Evolutionary conservation across 1,140 invertebrate species (phyloP).

Genomic region (Drosophila paulistorum): DNA sequence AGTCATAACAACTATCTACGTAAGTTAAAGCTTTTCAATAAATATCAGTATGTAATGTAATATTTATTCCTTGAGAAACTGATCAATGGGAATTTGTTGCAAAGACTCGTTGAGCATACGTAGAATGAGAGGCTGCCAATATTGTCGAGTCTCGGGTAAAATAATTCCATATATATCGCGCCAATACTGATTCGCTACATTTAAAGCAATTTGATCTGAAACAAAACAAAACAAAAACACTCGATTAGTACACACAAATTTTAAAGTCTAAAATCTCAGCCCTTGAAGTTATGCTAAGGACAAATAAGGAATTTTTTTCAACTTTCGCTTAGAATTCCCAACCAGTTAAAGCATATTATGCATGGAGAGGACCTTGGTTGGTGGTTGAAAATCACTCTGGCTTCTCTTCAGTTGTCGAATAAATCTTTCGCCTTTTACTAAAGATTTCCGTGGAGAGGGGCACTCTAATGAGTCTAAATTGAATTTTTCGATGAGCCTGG

Average conservation of each 20-base stretch:
- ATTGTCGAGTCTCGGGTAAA: constrained; percentile 71
- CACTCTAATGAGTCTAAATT: constrained; percentile 58
- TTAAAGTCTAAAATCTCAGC: not conserved
- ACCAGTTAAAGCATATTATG: constrained; percentile 8
- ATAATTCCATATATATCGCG: constrained; percentile 74
- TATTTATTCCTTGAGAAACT: constrained; percentile 44
- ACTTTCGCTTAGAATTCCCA: constrained; percentile 30
- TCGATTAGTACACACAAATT: not conserved
- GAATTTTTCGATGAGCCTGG: constrained; percentile 44
- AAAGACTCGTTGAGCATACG: constrained; percentile 66
- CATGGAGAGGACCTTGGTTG: not conserved
- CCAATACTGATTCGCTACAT: constrained; percentile 80
- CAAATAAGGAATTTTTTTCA: not conserved
- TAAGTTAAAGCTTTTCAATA: constrained; percentile 17
- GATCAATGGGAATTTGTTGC: constrained; percentile 65
- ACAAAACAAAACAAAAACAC: not conserved
- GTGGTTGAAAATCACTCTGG: constrained; percentile 48
- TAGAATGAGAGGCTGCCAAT: constrained; percentile 70
- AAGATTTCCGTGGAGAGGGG: constrained; percentile 82
- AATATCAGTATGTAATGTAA: constrained; percentile 19
- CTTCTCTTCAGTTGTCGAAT: constrained; percentile 83
- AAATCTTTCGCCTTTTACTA: constrained; percentile 84
- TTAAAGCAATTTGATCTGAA: constrained; percentile 70
- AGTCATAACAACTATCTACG: constrained; percentile 34
- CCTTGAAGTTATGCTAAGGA: too few species aligned